A percentile compares a stretch with the other conserved stretches of the same genome.
Evolutionary conservation across 2,113 vertebrate genomes (phyloP).

Genomic region (Rhodinocichla rosea): DNA sequence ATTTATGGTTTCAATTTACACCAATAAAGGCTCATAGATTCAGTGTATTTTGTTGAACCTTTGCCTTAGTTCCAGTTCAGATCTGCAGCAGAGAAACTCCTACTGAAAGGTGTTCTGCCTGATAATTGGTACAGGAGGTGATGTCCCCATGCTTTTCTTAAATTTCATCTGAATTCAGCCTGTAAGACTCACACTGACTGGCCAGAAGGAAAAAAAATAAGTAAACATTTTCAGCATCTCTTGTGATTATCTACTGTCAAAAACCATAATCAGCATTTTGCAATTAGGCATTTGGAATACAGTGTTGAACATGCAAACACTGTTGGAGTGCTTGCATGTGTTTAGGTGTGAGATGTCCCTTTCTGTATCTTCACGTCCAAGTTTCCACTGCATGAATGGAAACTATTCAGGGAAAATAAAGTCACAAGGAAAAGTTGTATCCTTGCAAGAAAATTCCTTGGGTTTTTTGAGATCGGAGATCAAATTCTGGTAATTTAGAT

Average conservation of each 20-base stretch:
- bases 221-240: background rate
- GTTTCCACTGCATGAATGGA: background rate
- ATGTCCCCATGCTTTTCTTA: background rate
- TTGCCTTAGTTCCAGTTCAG: background rate
- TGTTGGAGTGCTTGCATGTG: background rate
- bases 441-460: background rate
- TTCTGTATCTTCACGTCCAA: background rate
- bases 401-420: background rate
- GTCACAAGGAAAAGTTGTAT: background rate
- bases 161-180: background rate
- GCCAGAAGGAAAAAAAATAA: background rate
- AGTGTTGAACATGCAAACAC: background rate
- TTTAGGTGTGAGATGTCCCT: background rate
- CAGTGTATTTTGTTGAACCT: background rate
- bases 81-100: background rate
- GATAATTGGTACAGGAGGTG: background rate
- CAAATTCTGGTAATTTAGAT: background rate
- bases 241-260: background rate
- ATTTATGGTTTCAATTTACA: background rate
- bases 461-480: background rate
- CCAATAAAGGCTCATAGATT: background rate
- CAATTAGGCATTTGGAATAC: accelerated
- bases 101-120: background rate
- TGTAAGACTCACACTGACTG: background rate
- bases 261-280: background rate